phyloP scores from a whole-genome alignment of 2,888 invertebrate genomes.

The Andricus quercusramuli region DNA sequence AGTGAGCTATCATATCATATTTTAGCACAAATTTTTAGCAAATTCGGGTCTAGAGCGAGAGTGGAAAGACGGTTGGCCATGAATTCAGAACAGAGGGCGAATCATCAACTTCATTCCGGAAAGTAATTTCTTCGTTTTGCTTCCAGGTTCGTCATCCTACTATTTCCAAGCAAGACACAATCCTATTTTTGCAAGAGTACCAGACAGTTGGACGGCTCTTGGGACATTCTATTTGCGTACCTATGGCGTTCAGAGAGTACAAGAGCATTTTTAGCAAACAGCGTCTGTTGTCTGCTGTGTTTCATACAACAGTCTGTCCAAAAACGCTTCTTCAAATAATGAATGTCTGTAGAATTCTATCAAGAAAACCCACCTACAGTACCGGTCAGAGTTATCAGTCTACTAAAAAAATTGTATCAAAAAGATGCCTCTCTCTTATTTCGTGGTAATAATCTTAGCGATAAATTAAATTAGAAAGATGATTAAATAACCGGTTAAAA shows the following conservation, averaged over 20 bases:
- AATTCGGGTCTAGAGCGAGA: neutral
- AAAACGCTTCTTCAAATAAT: neutral
- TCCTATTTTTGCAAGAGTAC: constrained; percentile 74
- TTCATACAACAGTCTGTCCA: constrained; percentile 1
- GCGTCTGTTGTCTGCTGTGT: constrained; percentile 59
- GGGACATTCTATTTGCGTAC: constrained; percentile 61
- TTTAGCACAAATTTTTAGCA: neutral
- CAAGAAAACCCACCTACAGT: neutral
- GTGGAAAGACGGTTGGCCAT: neutral
- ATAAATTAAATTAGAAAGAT: no score
- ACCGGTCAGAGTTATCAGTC: no score
- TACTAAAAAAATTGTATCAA: no score
- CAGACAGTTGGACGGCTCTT: constrained; percentile 76
- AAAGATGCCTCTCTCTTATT: no score
- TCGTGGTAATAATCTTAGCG: no score
- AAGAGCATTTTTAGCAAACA: constrained; percentile 58
- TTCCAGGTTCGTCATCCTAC: neutral
- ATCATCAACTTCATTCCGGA: constrained; percentile 14
- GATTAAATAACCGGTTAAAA: no score
- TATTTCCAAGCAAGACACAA: constrained; percentile 50
- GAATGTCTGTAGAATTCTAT: neutral
- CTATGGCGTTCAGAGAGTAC: constrained; percentile 46
- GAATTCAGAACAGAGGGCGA: constrained; percentile 14
- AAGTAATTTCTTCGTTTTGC: constrained; percentile 8
- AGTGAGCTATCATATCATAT: neutral